Evolutionary conservation across 2,113 vertebrate genomes (phyloP).

Genomic region (Erythrolamprus reginae): DNA sequence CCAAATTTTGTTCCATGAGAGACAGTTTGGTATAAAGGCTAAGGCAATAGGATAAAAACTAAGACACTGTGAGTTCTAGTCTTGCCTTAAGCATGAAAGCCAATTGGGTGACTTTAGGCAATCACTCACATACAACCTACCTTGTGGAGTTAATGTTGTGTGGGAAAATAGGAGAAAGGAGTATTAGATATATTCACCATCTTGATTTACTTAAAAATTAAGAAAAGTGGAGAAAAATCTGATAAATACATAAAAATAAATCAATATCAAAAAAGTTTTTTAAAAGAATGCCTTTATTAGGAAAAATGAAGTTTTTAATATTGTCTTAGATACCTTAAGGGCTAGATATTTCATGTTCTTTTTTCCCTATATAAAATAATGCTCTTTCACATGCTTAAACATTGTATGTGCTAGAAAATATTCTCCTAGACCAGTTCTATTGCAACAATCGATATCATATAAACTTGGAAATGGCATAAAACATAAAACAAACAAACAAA

Average conservation of each 20-base stretch:
- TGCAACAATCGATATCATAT: neutral
- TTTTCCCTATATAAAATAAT: neutral
- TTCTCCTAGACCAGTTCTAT: neutral
- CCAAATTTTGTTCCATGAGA: neutral
- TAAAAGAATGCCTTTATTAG: neutral
- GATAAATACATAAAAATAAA: neutral
- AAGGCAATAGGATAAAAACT: neutral
- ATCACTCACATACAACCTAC: neutral
- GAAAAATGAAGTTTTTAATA: neutral
- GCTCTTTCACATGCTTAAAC: neutral
- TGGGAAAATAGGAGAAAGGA: neutral
- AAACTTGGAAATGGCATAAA: neutral
- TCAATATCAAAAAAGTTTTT: neutral
- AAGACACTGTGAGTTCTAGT: neutral
- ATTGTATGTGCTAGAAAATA: neutral
- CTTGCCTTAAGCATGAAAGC: neutral
- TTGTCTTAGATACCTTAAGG: neutral
- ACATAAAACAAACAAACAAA: neutral
- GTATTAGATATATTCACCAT: neutral
- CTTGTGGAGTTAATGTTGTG: neutral
- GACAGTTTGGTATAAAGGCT: neutral
- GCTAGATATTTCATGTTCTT: neutral
- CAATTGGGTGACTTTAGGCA: neutral
- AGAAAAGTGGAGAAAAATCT: neutral
- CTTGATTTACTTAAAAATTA: neutral